Percentiles rank a stretch among this genome's conserved stretches.
These are phyloP conservation scores for Dromiciops gliroides DNA, from an alignment of 2,113 vertebrate genomes.

Conservation along the genomic window DNA sequence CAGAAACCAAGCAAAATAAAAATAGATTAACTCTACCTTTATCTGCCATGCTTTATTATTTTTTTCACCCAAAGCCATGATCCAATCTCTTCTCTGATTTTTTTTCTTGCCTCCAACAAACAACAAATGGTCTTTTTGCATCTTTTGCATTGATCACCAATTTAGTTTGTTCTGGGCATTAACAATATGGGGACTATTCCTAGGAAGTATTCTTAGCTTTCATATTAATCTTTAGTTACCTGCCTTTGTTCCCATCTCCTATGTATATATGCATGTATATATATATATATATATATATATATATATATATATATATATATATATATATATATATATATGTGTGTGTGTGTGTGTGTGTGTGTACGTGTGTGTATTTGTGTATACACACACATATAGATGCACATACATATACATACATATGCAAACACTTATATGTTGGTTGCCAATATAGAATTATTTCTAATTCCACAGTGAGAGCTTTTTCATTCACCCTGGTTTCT, in stretches of 20 bases:
- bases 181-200: neutral
- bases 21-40: neutral
- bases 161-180: neutral
- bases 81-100: neutral
- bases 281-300: neutral
- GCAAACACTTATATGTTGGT: neutral
- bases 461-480: neutral
- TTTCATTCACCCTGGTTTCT: neutral
- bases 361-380: neutral
- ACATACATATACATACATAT: too few species aligned
- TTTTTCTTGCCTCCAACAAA: neutral
- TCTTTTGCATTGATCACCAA: neutral
- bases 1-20: neutral
- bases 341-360: neutral
- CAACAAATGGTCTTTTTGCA: neutral
- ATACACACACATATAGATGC: too few species aligned
- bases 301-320: too few species aligned
- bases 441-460: neutral
- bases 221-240: neutral
- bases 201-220: neutral
- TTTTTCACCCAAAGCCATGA: neutral
- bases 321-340: neutral
- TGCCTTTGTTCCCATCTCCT: neutral
- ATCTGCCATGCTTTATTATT: neutral
- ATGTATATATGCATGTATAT: neutral